Base-by-base conservation (phyloP, 1,140 invertebrate species). In the Drosophila tropicalis region DNA sequence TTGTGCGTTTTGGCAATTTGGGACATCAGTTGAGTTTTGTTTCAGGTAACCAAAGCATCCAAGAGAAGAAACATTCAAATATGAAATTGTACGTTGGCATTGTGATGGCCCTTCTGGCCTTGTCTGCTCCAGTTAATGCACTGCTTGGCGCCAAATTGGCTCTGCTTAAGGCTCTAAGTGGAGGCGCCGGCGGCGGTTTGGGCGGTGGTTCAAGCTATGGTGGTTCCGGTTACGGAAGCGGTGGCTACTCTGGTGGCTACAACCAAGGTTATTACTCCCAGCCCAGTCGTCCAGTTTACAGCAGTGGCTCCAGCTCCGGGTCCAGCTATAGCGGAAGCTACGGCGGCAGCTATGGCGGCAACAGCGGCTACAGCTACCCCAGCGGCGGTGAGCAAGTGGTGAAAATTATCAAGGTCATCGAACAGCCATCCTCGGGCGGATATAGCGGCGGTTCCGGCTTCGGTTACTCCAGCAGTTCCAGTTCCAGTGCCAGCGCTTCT, bases 1-100 rank as follows among this genome's bases (percentile, higher is more conserved):
- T 85, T 82, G 89, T 85, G 84, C 65, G 79, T 69, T 66, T 36
- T 34, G 70, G 25, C 66, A 62, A 70, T 56, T 72, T 76, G 78
- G 65, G 67, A 72, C 72, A 91, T 85, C 89, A 91, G 89, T 91
- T 91, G 81, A 91, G 84, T 89, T 85, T 83, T 72, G 84, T 62
- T 76, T 62, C 70, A 72, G 64, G 74, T 60, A 40, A 58, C 57
- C 67, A 56, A 78, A 81, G 78, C 77, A 85, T 36, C 29, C 74
- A 67, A 64, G 40, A 62, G 36, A 2, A 60, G 12, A 90, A 51
- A 17, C 17, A 9, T 17, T 17, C 15, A 47, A 15, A 22, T 51
- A 51, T 91, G 89, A 89, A 85, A 66, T 61, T 91, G 17, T 77
- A 76, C 68, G 76, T 63, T 54, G 85, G 79, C 62, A 36, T 82